These are phyloP conservation scores for Oriolus oriolus DNA, from an alignment of 2,113 vertebrate genomes.

Conservation along the genomic window DNA sequence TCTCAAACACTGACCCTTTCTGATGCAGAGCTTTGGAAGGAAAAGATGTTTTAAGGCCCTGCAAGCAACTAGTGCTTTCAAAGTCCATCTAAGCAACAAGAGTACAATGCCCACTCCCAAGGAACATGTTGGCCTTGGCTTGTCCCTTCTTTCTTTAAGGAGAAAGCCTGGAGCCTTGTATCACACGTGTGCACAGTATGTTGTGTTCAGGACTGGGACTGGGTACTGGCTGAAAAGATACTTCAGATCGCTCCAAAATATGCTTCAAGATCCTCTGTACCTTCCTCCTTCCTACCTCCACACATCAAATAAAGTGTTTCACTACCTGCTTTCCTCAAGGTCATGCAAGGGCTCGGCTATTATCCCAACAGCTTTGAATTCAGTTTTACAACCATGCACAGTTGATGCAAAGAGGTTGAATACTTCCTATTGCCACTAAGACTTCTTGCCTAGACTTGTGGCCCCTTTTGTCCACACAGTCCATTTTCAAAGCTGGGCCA, in stretches of 20 bases:
- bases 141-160: background rate
- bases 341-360: background rate
- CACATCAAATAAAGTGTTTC: background rate
- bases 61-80: background rate
- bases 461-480: background rate
- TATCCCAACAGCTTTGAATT: background rate
- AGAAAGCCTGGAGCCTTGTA: background rate
- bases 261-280: background rate
- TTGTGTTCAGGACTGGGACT: background rate
- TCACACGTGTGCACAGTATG: background rate
- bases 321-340: background rate
- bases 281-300: background rate
- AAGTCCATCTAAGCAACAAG: background rate
- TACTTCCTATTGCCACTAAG: background rate
- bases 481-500: background rate
- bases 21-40: background rate
- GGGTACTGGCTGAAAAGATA: background rate
- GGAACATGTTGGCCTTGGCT: background rate
- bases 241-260: background rate
- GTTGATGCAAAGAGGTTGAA: background rate
- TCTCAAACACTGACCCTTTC: background rate
- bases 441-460: background rate
- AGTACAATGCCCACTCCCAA: background rate
- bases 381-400: rapidly evolving
- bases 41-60: background rate